Conservation (phyloP, 1,140 invertebrate species). For the Rhyzopertha dominica region DNA sequence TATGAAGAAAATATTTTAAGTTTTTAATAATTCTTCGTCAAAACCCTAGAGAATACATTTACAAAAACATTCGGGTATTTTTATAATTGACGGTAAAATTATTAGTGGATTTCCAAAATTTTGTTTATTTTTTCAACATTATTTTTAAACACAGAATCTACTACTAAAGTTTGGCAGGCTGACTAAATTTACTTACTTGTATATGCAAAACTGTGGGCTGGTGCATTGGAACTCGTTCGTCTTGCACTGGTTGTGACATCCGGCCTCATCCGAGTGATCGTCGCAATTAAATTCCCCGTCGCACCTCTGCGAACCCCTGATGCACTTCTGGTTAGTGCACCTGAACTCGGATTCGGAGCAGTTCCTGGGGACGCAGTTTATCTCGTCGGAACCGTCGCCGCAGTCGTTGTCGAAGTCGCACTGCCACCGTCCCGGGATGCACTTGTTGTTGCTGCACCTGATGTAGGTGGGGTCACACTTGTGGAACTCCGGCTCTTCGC, state of each 20-base stretch:
- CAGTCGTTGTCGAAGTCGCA: conserved; percentile 68
- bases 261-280: conserved; percentile 56
- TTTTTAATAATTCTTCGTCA: too few species aligned
- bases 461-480: conserved; percentile 71
- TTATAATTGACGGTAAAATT: too few species aligned
- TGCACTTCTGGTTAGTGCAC: conserved; percentile 55
- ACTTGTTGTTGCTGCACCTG: conserved; percentile 69
- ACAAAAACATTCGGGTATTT: too few species aligned
- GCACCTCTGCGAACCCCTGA: conserved; percentile 54
- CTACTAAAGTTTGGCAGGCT: conserved; percentile 5
- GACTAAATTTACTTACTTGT: conserved; percentile 41
- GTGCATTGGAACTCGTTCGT: conserved; percentile 55
- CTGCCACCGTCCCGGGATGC: conserved; percentile 61
- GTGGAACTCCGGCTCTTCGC: conserved; percentile 55
- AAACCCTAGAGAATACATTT: too few species aligned
- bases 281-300: conserved; percentile 65
- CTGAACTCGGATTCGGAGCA: conserved; percentile 66
- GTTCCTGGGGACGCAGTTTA: conserved; percentile 58
- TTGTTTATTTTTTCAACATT: too few species aligned
- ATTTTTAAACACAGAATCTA: too few species aligned
- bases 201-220: conserved; percentile 53
- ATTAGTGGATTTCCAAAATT: too few species aligned
- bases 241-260: conserved; percentile 55
- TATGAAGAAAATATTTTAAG: too few species aligned
- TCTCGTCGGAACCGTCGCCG: conserved; percentile 67